Evolutionary conservation across 2,888 invertebrate genomes (phyloP).

Genomic region (Therioaphis trifolii): DNA sequence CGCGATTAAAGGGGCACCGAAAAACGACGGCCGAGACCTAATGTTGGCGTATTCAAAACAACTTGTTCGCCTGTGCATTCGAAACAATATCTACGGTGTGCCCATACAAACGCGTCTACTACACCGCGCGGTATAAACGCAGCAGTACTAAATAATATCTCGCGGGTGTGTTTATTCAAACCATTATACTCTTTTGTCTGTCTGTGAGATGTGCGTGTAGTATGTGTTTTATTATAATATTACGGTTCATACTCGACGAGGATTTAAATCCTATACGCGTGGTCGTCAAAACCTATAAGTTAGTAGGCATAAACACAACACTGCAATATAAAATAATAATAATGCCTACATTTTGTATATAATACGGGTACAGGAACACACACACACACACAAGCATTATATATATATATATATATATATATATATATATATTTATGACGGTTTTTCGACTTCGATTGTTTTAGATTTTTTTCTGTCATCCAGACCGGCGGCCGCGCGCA

Average conservation of each 20-base stretch:
- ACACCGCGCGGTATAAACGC: not conserved
- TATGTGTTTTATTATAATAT: not conserved
- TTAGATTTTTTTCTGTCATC: not conserved
- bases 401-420: no score
- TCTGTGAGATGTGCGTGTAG: not conserved
- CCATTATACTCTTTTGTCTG: not conserved
- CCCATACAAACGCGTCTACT: no score
- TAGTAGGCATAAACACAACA: no score
- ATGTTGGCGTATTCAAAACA: not conserved
- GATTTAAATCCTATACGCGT: not conserved
- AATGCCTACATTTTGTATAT: not conserved
- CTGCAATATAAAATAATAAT: not conserved
- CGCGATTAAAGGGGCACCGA: not conserved
- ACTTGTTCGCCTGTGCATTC: not conserved
- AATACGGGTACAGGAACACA: not conserved
- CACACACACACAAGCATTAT: not conserved
- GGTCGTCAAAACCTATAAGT: not conserved
- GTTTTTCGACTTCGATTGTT: constrained; percentile 40
- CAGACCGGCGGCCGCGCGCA: not conserved
- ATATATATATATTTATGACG: not conserved
- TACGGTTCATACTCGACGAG: not conserved
- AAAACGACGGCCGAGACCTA: constrained; percentile 5
- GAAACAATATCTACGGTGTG: not conserved
- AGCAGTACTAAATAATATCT: not conserved
- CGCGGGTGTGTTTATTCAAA: not conserved